phyloP scores from a whole-genome alignment of 2,113 vertebrate genomes.

The Xenopus borealis region DNA sequence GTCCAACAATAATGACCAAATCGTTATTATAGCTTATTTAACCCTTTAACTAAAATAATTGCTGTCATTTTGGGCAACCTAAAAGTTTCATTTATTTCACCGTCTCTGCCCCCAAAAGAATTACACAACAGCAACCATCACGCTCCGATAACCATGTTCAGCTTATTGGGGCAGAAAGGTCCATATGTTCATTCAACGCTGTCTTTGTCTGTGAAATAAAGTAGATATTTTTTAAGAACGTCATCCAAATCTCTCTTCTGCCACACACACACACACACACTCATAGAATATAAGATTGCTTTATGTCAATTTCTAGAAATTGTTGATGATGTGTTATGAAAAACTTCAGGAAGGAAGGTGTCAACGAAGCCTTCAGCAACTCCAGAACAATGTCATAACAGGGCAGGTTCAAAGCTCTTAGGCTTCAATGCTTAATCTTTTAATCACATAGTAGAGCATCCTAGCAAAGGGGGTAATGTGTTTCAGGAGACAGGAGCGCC shows the following conservation, averaged over 20 bases:
- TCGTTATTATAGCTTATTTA: background rate
- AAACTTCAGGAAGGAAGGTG: background rate
- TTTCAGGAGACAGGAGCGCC: background rate
- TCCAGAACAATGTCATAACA: background rate
- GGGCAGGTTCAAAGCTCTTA: background rate
- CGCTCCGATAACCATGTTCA: background rate
- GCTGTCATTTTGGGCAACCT: background rate
- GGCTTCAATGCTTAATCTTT: background rate
- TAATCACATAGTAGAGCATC: background rate
- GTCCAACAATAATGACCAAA: background rate
- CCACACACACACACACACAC: background rate
- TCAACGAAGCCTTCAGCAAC: background rate
- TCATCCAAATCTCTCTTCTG: constrained; percentile 17
- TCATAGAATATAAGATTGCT: constrained; percentile 16
- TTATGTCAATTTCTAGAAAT: constrained; percentile 8
- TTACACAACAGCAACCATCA: constrained; percentile 6
- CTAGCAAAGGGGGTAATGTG: background rate
- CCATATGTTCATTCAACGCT: constrained; percentile 13
- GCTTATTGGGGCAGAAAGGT: constrained; percentile 36
- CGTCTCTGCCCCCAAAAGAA: background rate
- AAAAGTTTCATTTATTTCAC: background rate
- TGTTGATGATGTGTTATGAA: background rate
- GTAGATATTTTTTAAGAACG: constrained; percentile 12
- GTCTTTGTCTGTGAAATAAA: constrained; percentile 29
- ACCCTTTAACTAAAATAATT: constrained; percentile 1